These are phyloP conservation scores for Hexactinellida sp. DNA, from an alignment of 37 sponge, comb jelly and placozoan genomes.

Conservation along the genomic window DNA sequence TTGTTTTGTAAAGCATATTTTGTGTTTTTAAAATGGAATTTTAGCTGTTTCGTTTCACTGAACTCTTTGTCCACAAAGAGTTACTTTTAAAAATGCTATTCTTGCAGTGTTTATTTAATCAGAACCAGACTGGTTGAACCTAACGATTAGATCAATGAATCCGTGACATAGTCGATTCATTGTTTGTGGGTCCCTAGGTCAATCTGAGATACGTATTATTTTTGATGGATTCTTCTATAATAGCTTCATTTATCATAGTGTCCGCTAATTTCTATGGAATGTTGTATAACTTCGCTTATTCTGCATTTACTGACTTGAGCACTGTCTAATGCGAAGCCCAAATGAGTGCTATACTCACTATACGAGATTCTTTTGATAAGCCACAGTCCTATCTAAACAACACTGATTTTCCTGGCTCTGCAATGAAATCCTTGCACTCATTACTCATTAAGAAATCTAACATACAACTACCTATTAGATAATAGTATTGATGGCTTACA, in stretches of 20 bases:
- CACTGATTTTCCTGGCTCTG: neutral
- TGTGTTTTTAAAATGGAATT: too few species aligned
- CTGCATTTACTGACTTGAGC: neutral
- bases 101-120: too few species aligned
- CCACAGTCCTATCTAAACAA: neutral
- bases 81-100: too few species aligned
- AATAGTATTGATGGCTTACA: too few species aligned
- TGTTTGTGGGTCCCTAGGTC: too few species aligned
- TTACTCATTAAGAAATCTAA: neutral
- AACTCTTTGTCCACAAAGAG: too few species aligned
- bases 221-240: neutral
- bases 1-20: too few species aligned
- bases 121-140: too few species aligned
- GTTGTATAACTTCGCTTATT: neutral
- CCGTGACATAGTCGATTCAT: too few species aligned
- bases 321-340: neutral
- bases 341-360: neutral
- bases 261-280: neutral
- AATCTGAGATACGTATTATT: neutral
- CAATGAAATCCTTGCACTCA: neutral
- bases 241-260: neutral
- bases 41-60: too few species aligned
- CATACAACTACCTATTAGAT: neutral
- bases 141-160: too few species aligned
- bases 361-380: neutral